Conservation (phyloP, 2,113 vertebrate genomes). For the Campylomormyrus tamandua region DNA sequence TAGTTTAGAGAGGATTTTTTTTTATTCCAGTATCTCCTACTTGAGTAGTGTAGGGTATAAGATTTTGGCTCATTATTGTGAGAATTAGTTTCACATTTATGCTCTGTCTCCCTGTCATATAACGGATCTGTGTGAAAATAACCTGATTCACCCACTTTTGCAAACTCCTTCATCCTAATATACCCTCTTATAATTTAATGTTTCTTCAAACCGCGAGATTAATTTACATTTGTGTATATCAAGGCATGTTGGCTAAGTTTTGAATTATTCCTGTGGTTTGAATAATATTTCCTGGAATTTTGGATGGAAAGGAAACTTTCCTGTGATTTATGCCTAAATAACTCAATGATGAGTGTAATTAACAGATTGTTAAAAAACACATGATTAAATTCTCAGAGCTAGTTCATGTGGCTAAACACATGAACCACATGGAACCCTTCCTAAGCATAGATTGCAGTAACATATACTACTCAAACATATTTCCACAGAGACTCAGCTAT, state of each 20-base stretch:
- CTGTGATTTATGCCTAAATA: neutral
- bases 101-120: neutral
- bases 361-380: neutral
- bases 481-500: neutral
- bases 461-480: neutral
- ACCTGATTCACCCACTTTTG: no score
- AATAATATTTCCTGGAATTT: neutral
- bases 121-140: neutral
- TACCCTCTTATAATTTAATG: neutral
- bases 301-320: neutral
- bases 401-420: neutral
- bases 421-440: neutral
- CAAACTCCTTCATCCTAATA: neutral
- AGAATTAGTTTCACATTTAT: neutral
- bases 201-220: neutral
- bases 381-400: neutral
- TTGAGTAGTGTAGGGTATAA: neutral
- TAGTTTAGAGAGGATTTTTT: conserved; percentile 43
- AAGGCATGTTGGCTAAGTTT: neutral
- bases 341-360: neutral
- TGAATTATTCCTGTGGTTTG: neutral
- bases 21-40: conserved; percentile 28
- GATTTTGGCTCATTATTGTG: conserved; percentile 8
- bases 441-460: neutral
- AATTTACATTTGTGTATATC: neutral